Conservation (phyloP, 2,113 vertebrate species). For the Antennarius striatus region DNA sequence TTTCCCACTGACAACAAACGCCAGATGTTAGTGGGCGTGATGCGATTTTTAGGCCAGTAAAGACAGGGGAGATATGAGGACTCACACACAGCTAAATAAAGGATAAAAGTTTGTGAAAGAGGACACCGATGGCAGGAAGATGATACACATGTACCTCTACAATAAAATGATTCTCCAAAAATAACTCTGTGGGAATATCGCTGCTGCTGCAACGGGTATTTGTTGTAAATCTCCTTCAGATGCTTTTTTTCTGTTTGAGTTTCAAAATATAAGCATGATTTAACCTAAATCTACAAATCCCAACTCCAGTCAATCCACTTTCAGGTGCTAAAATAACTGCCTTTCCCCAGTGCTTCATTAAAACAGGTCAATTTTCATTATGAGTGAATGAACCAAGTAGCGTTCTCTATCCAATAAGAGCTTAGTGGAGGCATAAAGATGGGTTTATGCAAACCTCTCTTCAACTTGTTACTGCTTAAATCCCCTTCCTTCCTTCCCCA, state of each 20-base stretch:
- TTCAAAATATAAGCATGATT: constrained; percentile 33
- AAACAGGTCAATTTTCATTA: constrained; percentile 79
- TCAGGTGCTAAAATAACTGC: constrained; percentile 70
- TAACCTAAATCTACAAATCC: constrained; percentile 48
- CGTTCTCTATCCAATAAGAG: constrained; percentile 40
- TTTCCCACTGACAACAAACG: not conserved
- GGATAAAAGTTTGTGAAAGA: not conserved
- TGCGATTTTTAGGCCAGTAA: not conserved
- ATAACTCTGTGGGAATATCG: not conserved
- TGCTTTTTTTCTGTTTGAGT: constrained; percentile 34
- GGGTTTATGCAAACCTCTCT: constrained; percentile 54
- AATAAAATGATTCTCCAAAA: not conserved
- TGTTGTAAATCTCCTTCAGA: constrained; percentile 39
- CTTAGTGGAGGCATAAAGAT: constrained; percentile 53
- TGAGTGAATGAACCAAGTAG: constrained; percentile 72
- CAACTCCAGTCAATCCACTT: constrained; percentile 51
- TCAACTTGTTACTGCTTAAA: constrained; percentile 29
- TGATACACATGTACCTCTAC: too few relatives aligned
- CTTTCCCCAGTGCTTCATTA: constrained; percentile 67
- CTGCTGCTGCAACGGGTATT: constrained; percentile 25
- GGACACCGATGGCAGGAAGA: too few relatives aligned
- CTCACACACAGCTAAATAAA: not conserved
- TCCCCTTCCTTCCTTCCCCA: constrained; percentile 38
- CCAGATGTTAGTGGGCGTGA: not conserved
- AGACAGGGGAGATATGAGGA: not conserved